A percentile compares a stretch with the other conserved stretches of the same genome.
These are phyloP conservation scores for Erpobdella octoculata DNA, from an alignment of 2,888 invertebrate species.

Conservation along the genomic window DNA sequence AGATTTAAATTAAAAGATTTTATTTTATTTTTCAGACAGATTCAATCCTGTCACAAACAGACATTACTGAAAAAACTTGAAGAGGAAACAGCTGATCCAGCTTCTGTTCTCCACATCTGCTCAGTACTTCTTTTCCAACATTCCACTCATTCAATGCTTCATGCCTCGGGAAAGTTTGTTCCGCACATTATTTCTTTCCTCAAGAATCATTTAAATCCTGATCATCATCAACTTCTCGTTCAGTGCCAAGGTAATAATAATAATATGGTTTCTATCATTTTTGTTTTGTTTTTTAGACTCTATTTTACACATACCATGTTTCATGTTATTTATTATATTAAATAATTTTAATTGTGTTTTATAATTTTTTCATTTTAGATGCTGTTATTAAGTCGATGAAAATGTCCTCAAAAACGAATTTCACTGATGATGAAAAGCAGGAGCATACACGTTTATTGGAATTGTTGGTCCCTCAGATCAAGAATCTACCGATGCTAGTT, in stretches of 20 bases:
- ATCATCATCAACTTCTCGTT: constrained; percentile 62
- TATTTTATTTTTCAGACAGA: constrained; percentile 56
- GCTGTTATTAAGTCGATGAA: no score
- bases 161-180: constrained; percentile 88
- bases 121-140: constrained; percentile 66
- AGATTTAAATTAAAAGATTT: not conserved
- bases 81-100: constrained; percentile 46
- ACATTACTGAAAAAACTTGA: constrained; percentile 71
- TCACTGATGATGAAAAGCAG: no score
- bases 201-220: constrained; percentile 62
- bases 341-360: no score
- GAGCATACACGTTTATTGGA: no score
- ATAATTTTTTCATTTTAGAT: no score
- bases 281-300: no score
- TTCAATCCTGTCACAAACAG: constrained; percentile 72
- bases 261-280: no score
- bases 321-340: no score
- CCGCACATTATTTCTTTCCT: constrained; percentile 69
- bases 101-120: constrained; percentile 48
- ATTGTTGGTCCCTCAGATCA: no score
- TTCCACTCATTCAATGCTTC: constrained; percentile 71
- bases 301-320: no score
- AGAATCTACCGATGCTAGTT: no score
- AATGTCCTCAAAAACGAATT: no score
- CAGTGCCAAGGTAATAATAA: constrained; percentile 77